Base-by-base conservation (phyloP, 2,113 vertebrate genomes). In the Amblyopsis rosae region DNA sequence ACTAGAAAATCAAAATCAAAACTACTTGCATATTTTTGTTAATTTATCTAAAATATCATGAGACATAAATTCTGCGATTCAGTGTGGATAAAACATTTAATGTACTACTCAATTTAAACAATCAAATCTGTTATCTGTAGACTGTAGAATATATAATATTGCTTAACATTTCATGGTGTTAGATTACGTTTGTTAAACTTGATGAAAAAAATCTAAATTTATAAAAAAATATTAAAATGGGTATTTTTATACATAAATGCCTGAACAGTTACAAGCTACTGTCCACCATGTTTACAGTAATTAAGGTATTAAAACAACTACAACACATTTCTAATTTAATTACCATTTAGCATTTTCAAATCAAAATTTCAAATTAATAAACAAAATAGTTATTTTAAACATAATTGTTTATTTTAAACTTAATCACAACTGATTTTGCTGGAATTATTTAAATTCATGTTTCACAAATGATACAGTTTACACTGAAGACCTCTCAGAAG, bases 11-110 rank as follows among this genome's bases (percentile, higher is more conserved):
- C 6, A 80, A 82, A 89, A 87, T 81, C 53, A 93, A 87, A 92
- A 90, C 91, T 93, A 89, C 94, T 96, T 96, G 95, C 95, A 96
- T 96, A 96, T 96, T 95, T 95, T 93, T 93, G 92, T 94, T 91
- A 26, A 26, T 88, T 89, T 93, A 89, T 92, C 26, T 26, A 26
- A 80, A 92, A 91, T 93, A 92, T 94, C 93, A 93, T 89, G 91
- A 93, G 91, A 94, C 91, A 94, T 90, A 89, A 92, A 94, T 94
- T 93, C 93, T 93, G 91, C 91, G 92, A 93, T 93, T 94, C 93
- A 96, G 94, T 90, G 91, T 92, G 90, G 90, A 93, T 92, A 93
- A 91, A 89, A 92, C 92, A 93, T 92, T 93, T 94, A 94, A 94
- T 86, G 94, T 94, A 92, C 88, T 92, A 91, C 92, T 89, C 91